Evolutionary conservation across 2,797 vertebrate genomes (phyloP).

Genomic region (Dryobates pubescens): DNA sequence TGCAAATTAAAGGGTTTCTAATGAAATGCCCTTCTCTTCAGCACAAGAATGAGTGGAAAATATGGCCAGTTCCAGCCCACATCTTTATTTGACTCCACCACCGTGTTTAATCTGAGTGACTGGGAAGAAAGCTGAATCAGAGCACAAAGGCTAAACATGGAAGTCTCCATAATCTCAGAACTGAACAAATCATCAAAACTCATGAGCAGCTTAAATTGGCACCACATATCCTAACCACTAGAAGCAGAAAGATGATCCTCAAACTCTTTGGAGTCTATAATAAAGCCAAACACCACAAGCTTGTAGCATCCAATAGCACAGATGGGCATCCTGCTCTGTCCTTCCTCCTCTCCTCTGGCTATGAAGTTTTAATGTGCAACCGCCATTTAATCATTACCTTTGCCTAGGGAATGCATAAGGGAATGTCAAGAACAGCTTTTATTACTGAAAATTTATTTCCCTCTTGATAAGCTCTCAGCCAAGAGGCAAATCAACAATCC

Average conservation of each 20-base stretch:
- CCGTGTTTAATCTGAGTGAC: background rate
- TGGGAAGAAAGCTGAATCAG: background rate
- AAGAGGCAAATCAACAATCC: slow-evolving; percentile 61
- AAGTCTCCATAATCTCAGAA: background rate
- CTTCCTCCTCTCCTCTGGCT: slow-evolving; percentile 17
- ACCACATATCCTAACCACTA: background rate
- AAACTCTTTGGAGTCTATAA: background rate
- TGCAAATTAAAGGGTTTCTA: background rate
- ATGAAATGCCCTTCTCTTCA: background rate
- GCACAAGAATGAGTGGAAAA: background rate
- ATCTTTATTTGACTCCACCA: background rate
- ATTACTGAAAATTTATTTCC: slow-evolving; percentile 59
- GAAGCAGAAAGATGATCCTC: background rate
- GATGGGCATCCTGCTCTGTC: background rate
- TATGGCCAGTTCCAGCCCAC: background rate
- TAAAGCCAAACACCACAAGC: background rate
- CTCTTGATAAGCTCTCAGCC: slow-evolving; percentile 53
- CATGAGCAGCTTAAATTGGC: slow-evolving; percentile 17
- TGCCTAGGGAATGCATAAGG: slow-evolving; percentile 25
- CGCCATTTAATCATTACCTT: slow-evolving; percentile 59
- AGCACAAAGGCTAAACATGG: background rate
- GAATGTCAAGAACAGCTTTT: slow-evolving; percentile 54
- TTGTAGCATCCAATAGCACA: background rate
- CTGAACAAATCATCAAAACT: background rate
- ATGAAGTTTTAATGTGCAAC: slow-evolving; percentile 24